These are phyloP conservation scores for Fregata magnificens DNA, from an alignment of 2,113 vertebrate species.

Conservation along the genomic window DNA sequence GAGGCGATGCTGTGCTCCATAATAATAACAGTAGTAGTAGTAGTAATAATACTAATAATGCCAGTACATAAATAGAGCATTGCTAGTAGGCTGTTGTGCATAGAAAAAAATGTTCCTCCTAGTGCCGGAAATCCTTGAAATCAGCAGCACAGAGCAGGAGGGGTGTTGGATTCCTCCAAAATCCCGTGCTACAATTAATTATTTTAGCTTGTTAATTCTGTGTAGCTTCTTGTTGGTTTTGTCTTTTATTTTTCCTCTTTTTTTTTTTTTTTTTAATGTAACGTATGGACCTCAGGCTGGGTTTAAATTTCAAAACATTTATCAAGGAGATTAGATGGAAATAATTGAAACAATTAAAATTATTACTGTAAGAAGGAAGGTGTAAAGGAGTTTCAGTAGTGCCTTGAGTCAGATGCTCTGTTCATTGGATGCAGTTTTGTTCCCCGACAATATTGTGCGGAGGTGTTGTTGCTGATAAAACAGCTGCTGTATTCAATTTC, in stretches of 20 bases:
- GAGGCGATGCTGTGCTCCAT: background rate
- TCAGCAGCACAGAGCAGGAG: background rate
- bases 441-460: background rate
- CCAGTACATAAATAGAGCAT: background rate
- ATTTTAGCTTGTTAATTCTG: background rate
- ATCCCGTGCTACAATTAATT: conserved; percentile 8
- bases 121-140: background rate
- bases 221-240: background rate
- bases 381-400: background rate
- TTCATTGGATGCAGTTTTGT: background rate
- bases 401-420: background rate
- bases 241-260: background rate
- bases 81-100: background rate
- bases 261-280: background rate
- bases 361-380: background rate
- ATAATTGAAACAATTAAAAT: conserved; percentile 59
- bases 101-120: background rate
- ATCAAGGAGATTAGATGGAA: conserved; percentile 56
- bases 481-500: conserved; percentile 4
- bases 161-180: background rate
- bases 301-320: conserved; percentile 49
- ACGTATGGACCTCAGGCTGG: background rate
- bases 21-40: background rate
- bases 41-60: background rate
- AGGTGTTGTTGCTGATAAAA: conserved; percentile 47